These are phyloP conservation scores for Cygnus olor DNA, from an alignment of 2,797 vertebrate species.

Conservation along the genomic window DNA sequence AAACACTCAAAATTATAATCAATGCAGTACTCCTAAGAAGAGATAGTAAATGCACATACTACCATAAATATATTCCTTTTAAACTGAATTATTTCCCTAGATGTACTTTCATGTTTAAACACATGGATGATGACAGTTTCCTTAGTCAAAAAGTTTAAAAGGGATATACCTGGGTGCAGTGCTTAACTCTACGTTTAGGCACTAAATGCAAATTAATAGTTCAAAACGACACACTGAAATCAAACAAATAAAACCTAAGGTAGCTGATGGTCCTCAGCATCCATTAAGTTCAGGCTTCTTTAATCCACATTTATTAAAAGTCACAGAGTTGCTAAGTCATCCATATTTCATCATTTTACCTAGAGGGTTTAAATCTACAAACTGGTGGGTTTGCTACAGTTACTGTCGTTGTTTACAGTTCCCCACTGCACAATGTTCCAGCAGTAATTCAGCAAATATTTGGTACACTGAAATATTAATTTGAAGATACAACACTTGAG, in stretches of 20 bases:
- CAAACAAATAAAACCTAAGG: neutral
- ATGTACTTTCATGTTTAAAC: neutral
- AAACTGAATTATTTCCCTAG: neutral
- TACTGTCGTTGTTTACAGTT: neutral
- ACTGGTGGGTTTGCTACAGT: neutral
- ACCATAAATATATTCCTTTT: neutral
- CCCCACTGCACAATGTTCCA: neutral
- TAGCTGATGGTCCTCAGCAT: neutral
- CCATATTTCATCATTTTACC: neutral
- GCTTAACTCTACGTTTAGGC: neutral
- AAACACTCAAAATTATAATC: neutral
- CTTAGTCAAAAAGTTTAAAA: neutral
- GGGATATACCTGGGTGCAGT: neutral
- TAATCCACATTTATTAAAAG: neutral
- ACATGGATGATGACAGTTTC: neutral
- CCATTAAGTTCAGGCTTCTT: neutral
- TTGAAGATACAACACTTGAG: neutral
- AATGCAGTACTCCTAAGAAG: neutral
- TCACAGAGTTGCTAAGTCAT: neutral
- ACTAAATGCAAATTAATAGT: neutral
- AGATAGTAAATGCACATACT: neutral
- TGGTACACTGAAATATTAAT: neutral
- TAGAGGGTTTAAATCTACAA: neutral
- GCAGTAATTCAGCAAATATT: neutral
- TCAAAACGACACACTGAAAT: neutral